Base-by-base conservation (phyloP, 1,140 invertebrate genomes). In the Popillia japonica region DNA sequence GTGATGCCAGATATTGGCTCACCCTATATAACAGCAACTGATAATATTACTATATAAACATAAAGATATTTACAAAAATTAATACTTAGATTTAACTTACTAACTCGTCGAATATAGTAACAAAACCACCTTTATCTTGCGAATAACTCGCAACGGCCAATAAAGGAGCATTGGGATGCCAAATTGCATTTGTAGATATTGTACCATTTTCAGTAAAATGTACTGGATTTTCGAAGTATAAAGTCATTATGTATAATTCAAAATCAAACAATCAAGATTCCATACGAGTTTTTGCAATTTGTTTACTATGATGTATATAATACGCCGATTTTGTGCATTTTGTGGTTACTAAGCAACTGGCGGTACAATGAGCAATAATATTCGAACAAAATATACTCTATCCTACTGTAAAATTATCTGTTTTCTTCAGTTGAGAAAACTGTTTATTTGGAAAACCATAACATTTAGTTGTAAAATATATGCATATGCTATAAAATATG, bases 91-190 rank as follows among this genome's bases (percentile, higher is more conserved):
- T 79, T 79, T 14, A 75, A 86, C 89, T 88, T 88, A 95, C 94
- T 85, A 92, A 90, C 89, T 98, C 96, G 84, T 96, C 93, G 84
- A 96, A 97, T 79, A 99, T 92, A 76, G 92, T 94, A 0, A 98
- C 93, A 80, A 93, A 93, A 79, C 96, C 96, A 40, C 96, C 96
- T 83, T 92, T 93, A 78, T 96, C 94, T 87, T 96, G 94, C 82
- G 93, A 94, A 86, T 93, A 96, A 3, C 94, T 93, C 11, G 94
- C 93, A 48, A 98, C 91, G 61, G 96, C 96, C 40, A 99, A 87
- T 23, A 97, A 84, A 0, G 95, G 93, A 79, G 93, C 89, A 78
- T 90, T 91, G 22, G 90, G 88, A 86, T 96, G 96, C 95, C 96
- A 98, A 78, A 90, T 89, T 64, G 93, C 90, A 23, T 93, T 91